Evolutionary conservation across 2,797 vertebrate species (phyloP), one percentile per base, ranked within the genome.

Genomic region (Galago senegalensis): DNA sequence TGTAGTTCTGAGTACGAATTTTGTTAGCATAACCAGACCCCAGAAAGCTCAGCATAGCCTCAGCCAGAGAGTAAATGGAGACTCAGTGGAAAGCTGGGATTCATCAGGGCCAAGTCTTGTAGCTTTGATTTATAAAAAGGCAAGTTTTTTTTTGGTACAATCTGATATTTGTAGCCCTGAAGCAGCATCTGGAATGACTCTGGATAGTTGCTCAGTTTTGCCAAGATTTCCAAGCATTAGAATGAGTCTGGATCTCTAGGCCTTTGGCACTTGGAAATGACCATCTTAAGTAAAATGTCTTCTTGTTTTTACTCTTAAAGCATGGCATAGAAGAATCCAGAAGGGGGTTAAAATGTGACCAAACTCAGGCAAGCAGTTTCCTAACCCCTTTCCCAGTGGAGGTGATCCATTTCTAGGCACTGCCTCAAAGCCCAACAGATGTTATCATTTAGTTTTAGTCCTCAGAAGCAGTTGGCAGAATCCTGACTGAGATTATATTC

Each of bases 91-190:
- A 97, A 93, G 76, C 93, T 98, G 85, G 65, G 34, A 90, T 89
- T 96, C 82, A 95, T 96, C 87, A 95, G 65, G 69, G 77, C 73
- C 75, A 94, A 95, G 31, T 93, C 72, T 83, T 88, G 2, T 69
- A 93, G 79, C 53, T 92, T 93, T 96, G 77, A 92, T 96, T 97
- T 96, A 95, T 88, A 92, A 69, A 96, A 96, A 93, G 96, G 92
- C 75, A 31, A 85, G 92, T 90, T 84, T 89, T 96, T 89, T 96
- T 79, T 97, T 96, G 77, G 20, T 89, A 96, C 40, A 96, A 67
- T 91, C 73, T 97, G 93, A 60, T 96, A 93, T 97, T 90, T 94
- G 63, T 83, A 86, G 79, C 67, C 37, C 53, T 89, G 76, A 84
- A 82, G 37, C 61, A 18, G 31, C 73, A 29, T 96, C 97, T 97